Conservation (phyloP, 2,113 vertebrate genomes). For the Myiozetetes cayanensis region DNA sequence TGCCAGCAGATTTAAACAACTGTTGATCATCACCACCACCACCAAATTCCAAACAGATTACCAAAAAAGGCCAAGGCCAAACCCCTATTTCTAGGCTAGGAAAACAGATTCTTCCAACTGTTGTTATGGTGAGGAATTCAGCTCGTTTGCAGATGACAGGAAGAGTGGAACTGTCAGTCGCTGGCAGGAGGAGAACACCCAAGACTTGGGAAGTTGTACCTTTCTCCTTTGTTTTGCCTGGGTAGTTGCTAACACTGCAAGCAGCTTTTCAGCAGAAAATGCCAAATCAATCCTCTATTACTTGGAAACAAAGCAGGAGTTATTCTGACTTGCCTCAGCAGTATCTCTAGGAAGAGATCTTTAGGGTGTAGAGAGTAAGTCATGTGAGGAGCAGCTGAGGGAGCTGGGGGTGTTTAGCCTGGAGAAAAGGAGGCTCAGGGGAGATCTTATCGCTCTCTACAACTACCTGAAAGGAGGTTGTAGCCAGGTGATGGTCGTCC, state of each 20-base stretch:
- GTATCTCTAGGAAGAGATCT: neutral
- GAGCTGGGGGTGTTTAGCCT: neutral
- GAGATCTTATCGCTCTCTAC: neutral
- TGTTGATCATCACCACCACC: slow-evolving; percentile 30
- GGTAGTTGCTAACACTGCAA: neutral
- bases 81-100: neutral
- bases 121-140: neutral
- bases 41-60: slow-evolving; percentile 60
- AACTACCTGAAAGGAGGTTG: neutral
- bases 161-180: neutral
- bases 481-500: neutral
- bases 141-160: neutral
- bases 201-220: neutral
- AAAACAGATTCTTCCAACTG: slow-evolving; percentile 43
- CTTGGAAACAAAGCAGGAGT: neutral
- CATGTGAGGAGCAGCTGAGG: neutral
- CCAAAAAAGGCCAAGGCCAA: slow-evolving; percentile 36
- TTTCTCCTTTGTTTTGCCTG: slow-evolving; percentile 5
- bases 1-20: slow-evolving; percentile 53
- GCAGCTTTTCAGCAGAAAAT: slow-evolving; percentile 1
- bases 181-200: neutral
- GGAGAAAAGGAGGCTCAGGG: neutral
- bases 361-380: neutral
- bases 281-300: neutral
- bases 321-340: neutral